These are phyloP conservation scores for Tachysurus fulvidraco DNA, from an alignment of 2,113 vertebrate species.

Conservation along the genomic window DNA sequence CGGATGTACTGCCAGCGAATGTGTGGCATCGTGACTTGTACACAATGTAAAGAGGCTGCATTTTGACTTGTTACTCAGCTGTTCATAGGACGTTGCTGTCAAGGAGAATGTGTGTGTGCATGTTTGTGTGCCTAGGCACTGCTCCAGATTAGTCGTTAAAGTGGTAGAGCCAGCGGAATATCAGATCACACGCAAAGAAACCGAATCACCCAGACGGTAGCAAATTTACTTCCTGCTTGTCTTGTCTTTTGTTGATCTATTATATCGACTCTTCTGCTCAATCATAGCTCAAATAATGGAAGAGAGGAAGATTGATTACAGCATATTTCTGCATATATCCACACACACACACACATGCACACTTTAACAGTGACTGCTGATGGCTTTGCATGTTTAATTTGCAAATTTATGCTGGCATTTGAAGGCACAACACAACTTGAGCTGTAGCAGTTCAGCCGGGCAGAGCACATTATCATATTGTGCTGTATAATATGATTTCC, in stretches of 20 bases:
- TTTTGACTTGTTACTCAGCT: slow-evolving; percentile 45
- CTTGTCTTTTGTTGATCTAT: slow-evolving; percentile 43
- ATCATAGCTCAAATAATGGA: slow-evolving; percentile 35
- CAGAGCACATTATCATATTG: slow-evolving; percentile 75
- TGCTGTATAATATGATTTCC: slow-evolving; percentile 76
- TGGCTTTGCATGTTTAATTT: slow-evolving; percentile 73
- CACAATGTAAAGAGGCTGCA: slow-evolving; percentile 36
- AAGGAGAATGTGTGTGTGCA: slow-evolving; percentile 10
- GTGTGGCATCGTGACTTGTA: slow-evolving; percentile 47
- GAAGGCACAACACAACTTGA: slow-evolving; percentile 72
- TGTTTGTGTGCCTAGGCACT: neutral
- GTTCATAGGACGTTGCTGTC: slow-evolving; percentile 16
- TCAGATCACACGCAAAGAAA: slow-evolving; percentile 27
- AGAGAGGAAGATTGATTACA: slow-evolving; percentile 51
- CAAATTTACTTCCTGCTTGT: slow-evolving; percentile 36
- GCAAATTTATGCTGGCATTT: slow-evolving; percentile 83
- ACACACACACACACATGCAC: slow-evolving; percentile 46
- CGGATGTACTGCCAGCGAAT: slow-evolving; percentile 23
- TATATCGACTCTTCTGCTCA: slow-evolving; percentile 32
- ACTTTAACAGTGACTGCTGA: slow-evolving; percentile 68
- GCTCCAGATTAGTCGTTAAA: slow-evolving; percentile 29
- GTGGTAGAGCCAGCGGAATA: slow-evolving; percentile 18
- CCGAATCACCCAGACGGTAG: slow-evolving; percentile 33
- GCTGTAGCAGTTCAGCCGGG: slow-evolving; percentile 71
- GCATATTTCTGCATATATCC: slow-evolving; percentile 22